Base-by-base conservation (phyloP, 2,888 invertebrate genomes). In the Margaritifera margaritifera region DNA sequence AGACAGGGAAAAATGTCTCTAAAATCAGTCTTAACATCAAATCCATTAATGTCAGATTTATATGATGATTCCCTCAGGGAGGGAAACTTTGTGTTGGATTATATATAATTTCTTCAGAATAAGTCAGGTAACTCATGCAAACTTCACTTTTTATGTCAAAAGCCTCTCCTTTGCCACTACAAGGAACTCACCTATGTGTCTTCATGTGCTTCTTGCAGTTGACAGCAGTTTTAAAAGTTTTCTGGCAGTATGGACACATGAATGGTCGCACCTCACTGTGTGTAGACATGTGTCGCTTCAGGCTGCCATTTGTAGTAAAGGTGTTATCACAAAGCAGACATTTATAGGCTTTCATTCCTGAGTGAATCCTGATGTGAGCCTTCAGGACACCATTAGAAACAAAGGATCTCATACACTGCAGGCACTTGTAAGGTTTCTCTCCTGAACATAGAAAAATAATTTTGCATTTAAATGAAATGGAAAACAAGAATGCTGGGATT, bases 231-330 rank as follows among this genome's bases (percentile, higher is more conserved):
- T 93, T 93, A 85, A 93, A 93, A 15, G 90, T 91, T 80, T 92
- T 92, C 73, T 90, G 91, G 82, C 93, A 93, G 83, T 92, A 92
- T 0, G 93, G 93, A 85, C 93, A 93, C 88, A 89, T 88, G 79
- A 88, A 89, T 0, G 88, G 88, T 3, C 89, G 77, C 24, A 85
- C 82, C 56, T 88, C 88, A 67, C 88, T 89, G 80, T 97, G 96
- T 31, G 94, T 92, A 6, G 94, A 92, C 87, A 94, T 91, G 88
- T 97, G 97, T 62, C 96, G 92, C 84, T 93, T 94, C 81, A 97
- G 90, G 87, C 93, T 93, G 18, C 93, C 92, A 84, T 93, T 93
- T 0, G 93, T 93, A 1, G 93, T 92, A 81, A 93, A 94, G 68
- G 91, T 88, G 57, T 92, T 91, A 77, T 92, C 92, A 85, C 94